These are phyloP conservation scores for Halictus ligatus DNA, from an alignment of 2,888 invertebrate genomes.

Conservation along the genomic window DNA sequence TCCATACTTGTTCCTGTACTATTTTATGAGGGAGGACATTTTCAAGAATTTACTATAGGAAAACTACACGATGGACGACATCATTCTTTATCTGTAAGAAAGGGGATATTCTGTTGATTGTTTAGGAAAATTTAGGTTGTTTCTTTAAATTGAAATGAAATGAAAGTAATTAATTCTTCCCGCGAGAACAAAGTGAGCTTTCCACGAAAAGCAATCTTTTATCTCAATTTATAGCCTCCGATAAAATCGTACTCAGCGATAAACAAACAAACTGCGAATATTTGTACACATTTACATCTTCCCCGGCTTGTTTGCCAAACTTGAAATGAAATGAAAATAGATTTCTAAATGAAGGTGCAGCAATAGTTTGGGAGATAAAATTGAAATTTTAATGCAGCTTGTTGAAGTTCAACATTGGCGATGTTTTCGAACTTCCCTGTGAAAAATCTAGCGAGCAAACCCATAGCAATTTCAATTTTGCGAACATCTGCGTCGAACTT, in stretches of 20 bases:
- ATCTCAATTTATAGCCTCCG: background rate
- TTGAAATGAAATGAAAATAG: background rate
- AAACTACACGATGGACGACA: accelerated
- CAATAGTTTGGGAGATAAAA: background rate
- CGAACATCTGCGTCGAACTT: background rate
- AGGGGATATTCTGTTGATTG: background rate
- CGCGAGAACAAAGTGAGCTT: background rate
- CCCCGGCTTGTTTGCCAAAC: background rate
- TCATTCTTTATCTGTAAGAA: background rate
- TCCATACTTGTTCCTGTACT: background rate
- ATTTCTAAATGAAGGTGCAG: background rate
- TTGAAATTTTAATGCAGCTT: background rate
- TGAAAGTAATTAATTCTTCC: too few relatives aligned
- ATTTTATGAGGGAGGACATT: background rate
- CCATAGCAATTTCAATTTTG: background rate
- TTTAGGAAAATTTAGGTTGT: background rate
- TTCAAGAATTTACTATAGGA: background rate
- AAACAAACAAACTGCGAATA: background rate
- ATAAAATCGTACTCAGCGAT: background rate
- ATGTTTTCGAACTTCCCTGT: background rate
- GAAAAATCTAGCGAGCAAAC: background rate
- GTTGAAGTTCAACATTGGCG: too few relatives aligned
- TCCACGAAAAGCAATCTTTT: background rate
- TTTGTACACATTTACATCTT: background rate
- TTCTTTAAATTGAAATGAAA: too few relatives aligned